Percentiles rank a stretch among this genome's conserved stretches.
Conservation (phyloP, 1,140 invertebrate species). For the Diuraphis noxia region DNA sequence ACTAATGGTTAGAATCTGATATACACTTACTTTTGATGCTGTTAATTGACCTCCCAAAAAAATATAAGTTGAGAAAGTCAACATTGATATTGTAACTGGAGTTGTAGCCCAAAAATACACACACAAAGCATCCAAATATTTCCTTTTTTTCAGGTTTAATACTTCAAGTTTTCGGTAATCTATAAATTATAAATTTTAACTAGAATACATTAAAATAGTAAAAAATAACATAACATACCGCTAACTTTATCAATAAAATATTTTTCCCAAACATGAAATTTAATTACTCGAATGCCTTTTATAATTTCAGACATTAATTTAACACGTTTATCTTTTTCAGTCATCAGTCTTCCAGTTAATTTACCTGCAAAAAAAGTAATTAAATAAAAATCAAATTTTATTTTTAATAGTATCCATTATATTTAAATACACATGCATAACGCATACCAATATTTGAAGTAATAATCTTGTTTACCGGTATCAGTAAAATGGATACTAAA, state of each 20-base stretch:
- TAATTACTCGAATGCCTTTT: slow-evolving; percentile 84
- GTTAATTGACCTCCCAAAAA: slow-evolving; percentile 78
- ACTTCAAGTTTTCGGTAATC: slow-evolving; percentile 73
- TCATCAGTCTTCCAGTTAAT: slow-evolving; percentile 87
- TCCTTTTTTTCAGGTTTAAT: slow-evolving; percentile 77
- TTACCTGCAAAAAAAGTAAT: slow-evolving; percentile 59
- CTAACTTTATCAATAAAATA: slow-evolving; percentile 76
- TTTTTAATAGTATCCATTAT: neutral
- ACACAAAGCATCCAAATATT: slow-evolving; percentile 98
- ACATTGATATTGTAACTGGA: slow-evolving; percentile 90
- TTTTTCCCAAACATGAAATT: slow-evolving; percentile 92
- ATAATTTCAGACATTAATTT: slow-evolving; percentile 87
- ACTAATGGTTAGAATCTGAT: neutral
- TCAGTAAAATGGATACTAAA: slow-evolving; percentile 81
- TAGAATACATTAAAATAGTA: slow-evolving; percentile 30
- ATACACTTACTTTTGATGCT: slow-evolving; percentile 75
- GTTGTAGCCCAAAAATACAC: slow-evolving; percentile 99
- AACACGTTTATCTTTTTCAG: slow-evolving; percentile 86
- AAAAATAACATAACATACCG: slow-evolving; percentile 56
- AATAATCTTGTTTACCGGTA: slow-evolving; percentile 92
- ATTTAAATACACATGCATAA: slow-evolving; percentile 21
- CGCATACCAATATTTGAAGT: slow-evolving; percentile 81
- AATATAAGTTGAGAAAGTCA: slow-evolving; percentile 90
- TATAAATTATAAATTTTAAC: slow-evolving; percentile 58
- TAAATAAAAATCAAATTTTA: slow-evolving; percentile 20